Percentiles rank a stretch among this genome's conserved stretches.
phyloP scores from a whole-genome alignment of 1,140 invertebrate genomes.

The Platyura marginata region DNA sequence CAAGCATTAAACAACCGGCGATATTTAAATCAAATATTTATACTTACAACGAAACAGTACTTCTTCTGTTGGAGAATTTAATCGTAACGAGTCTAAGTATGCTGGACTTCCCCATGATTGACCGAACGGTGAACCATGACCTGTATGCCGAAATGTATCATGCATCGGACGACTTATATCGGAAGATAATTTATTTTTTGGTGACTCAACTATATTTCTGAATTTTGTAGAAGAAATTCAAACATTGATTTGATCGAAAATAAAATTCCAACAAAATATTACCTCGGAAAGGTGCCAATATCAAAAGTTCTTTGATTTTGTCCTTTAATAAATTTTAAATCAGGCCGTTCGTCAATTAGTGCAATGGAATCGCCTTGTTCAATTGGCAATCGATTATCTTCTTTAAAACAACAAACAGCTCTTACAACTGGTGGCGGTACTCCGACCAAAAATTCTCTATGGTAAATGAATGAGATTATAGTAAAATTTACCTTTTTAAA shows the following conservation, averaged over 20 bases:
- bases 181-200: slow-evolving; percentile 30
- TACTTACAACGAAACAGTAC: slow-evolving; percentile 12
- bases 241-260: too few relatives aligned
- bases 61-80: slow-evolving; percentile 9
- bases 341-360: slow-evolving; percentile 76
- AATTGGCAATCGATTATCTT: slow-evolving; percentile 53
- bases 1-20: too few relatives aligned
- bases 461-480: too few relatives aligned
- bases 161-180: slow-evolving; percentile 61
- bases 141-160: slow-evolving; percentile 76
- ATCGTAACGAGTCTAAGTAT: slow-evolving; percentile 35
- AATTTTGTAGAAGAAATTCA: too few relatives aligned
- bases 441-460: slow-evolving; percentile 44
- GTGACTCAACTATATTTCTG: slow-evolving; percentile 46
- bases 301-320: slow-evolving; percentile 82
- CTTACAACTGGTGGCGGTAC: slow-evolving; percentile 49
- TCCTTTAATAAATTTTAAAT: slow-evolving; percentile 90
- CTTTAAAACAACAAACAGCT: slow-evolving; percentile 44
- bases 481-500: too few relatives aligned
- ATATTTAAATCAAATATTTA: too few relatives aligned
- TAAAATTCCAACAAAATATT: slow-evolving; percentile 7
- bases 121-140: slow-evolving; percentile 48
- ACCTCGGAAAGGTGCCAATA: slow-evolving; percentile 61
- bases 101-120: slow-evolving; percentile 74
- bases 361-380: slow-evolving; percentile 74